phyloP scores from a whole-genome alignment of 2,888 invertebrate genomes.

The Zelleria hepariella region DNA sequence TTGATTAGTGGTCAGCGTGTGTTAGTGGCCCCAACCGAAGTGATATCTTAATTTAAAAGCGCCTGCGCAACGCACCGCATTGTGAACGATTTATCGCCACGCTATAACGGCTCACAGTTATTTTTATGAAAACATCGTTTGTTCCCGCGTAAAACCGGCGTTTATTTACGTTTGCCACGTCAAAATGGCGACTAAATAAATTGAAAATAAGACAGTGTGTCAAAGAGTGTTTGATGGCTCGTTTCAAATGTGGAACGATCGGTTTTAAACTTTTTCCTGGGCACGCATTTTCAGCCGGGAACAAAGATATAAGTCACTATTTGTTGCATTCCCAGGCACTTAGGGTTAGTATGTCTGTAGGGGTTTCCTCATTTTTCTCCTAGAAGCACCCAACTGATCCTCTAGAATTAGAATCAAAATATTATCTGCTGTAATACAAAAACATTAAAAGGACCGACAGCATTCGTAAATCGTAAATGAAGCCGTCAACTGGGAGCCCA shows the following conservation, averaged over 20 bases:
- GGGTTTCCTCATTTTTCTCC: no score
- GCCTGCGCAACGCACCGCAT: constrained; percentile 22
- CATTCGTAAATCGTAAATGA: no score
- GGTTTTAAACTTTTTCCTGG: neutral
- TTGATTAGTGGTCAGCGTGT: neutral
- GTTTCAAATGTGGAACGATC: neutral
- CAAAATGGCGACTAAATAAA: neutral
- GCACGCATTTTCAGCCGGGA: neutral
- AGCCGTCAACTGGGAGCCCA: no score
- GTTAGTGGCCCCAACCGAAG: constrained; percentile 14
- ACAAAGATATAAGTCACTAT: no score
- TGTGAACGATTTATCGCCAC: constrained; percentile 25
- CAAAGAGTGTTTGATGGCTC: neutral
- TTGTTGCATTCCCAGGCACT: no score
- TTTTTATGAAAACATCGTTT: constrained; percentile 22
- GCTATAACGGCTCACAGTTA: constrained; percentile 20
- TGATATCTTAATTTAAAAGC: constrained; percentile 18
- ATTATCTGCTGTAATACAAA: no score
- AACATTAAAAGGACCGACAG: no score
- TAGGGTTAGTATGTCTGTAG: no score
- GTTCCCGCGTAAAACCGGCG: constrained; percentile 12
- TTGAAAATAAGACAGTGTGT: neutral
- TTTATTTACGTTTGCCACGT: constrained; percentile 12
- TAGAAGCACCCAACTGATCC: no score
- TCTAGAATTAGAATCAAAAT: no score